Evolutionary conservation across 1,140 invertebrate genomes (phyloP), one percentile per base, ranked within the genome.

Genomic region (Hypsibius dujardini): DNA sequence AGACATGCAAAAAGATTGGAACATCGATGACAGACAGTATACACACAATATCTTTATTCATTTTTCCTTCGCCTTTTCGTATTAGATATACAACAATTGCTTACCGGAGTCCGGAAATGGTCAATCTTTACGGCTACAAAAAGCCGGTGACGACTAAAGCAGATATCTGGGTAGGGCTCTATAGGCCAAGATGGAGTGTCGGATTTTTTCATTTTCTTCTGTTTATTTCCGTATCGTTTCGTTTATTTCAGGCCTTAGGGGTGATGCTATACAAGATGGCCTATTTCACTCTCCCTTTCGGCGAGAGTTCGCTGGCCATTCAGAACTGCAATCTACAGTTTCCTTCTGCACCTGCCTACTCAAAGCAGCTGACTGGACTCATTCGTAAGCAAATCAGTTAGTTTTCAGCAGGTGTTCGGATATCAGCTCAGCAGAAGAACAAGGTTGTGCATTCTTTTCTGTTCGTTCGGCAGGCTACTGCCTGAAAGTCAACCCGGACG

Each of bases 81-180:
- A 75, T 28, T 73, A 82, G 82, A 77, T 95, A 95, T 78, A 96
- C 92, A 1, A 96, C 93, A 1, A 80, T 95, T 28, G 89, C 90
- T 67, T 95, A 96, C 79, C 85, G 92, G 76, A 15, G 91, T 28
- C 93, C 93, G 42, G 93, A 96, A 83, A 95, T 96, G 93, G 86
- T 96, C 46, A 92, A 96, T 81, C 83, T 96, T 74, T 96, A 95
- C 62, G 62, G 62, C 12, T 15, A 7, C 62, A 89, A 87, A 45
- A 89, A 89, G 80, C 80, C 86, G 42, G 92, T 95, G 72, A 90
- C 90, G n/a, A 90, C 87, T 2, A 93, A 93, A 81, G 84, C 88
- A 60, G 91, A 94, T 83, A 90, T 94, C 78, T 93, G 90, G 90
- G 89, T 88, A 82, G 77, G 28, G 28, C 28, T 28, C 28, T 28